A percentile compares a stretch with the other conserved stretches of the same genome.
Evolutionary conservation across 2,888 invertebrate species (phyloP).

Genomic region (Erebia epiphron): DNA sequence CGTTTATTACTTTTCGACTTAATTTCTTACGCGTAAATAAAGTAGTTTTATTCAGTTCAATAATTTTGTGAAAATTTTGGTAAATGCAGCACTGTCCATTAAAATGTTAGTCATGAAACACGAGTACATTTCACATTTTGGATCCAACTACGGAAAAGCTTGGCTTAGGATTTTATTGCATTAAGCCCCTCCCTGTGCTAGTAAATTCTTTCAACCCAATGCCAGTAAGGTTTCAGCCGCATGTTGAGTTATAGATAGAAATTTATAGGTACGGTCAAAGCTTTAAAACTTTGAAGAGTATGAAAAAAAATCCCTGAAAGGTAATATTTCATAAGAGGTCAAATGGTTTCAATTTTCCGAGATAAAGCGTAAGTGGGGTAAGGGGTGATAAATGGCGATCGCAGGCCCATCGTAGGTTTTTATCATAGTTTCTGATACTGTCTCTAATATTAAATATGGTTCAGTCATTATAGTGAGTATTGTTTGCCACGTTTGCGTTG

Average conservation of each 20-base stretch:
- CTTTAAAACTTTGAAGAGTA: not conserved
- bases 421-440: constrained; percentile 6
- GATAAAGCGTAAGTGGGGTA: constrained; percentile 45
- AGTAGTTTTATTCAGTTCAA: not conserved
- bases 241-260: too few relatives aligned
- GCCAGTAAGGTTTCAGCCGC: not conserved
- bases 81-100: too few relatives aligned
- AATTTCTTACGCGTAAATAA: not conserved
- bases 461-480: too few relatives aligned
- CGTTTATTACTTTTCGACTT: constrained; percentile 13
- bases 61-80: not conserved
- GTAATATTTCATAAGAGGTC: constrained; percentile 56
- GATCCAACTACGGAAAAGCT: not conserved
- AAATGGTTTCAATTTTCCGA: constrained; percentile 59
- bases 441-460: too few relatives aligned
- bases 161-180: not conserved
- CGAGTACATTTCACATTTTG: too few relatives aligned
- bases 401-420: constrained; percentile 16
- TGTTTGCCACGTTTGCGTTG: too few relatives aligned
- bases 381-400: constrained; percentile 29
- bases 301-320: constrained; percentile 39
- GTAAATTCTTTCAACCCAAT: not conserved
- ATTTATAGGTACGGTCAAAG: not conserved
- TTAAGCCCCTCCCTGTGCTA: not conserved
- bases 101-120: too few relatives aligned